Base-by-base conservation (phyloP, 2,888 invertebrate genomes). In the Amphipyra tragopoginis region DNA sequence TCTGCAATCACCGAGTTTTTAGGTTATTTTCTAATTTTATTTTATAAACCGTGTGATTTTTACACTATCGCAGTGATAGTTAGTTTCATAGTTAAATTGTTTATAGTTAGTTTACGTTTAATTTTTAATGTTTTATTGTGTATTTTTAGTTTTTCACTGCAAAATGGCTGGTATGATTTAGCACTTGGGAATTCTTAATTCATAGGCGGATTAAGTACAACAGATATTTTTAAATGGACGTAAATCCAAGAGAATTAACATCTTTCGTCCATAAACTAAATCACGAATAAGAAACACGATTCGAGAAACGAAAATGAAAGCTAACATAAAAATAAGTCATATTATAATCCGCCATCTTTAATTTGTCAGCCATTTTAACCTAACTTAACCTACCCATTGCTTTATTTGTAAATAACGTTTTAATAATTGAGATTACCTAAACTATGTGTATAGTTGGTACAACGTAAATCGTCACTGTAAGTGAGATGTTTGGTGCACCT, bases 41-140 rank as follows among this genome's bases (percentile, higher is more conserved):
- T 87, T 77, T 81, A 74, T 58, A 93, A 91, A 85, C 91, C 90
- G 84, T 91, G 90, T 86, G 91, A 93, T 88, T 70, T 85, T 47
- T 91, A 92, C 86, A 91, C 93, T 71, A 78, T 90, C 77, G 88
- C 92, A 88, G 90, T 93, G 90, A 87, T 93, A 89, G 81, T 88
- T 84, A 87, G 90, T 87, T 75, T 92, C 80, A 75, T 91, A 86
- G 68, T 91, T 86, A 90, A 88, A 83, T 84, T 88, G 81, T 85
- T 90, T 72, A 81, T 93, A 83, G 86, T 90, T 83, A 90, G 83
- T 80, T 65, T 92, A 83, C 76, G 78, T 82, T 72, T 89, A 83
- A 77, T 90, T 86, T 90, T 86, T 83, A 89, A 88, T 80, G 75
- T 86, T 85, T 84, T 87, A 81, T 76, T 82, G 80, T 82, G 80